Base-by-base conservation (phyloP, 2,888 invertebrate species). In the Dichetophora obliterata region DNA sequence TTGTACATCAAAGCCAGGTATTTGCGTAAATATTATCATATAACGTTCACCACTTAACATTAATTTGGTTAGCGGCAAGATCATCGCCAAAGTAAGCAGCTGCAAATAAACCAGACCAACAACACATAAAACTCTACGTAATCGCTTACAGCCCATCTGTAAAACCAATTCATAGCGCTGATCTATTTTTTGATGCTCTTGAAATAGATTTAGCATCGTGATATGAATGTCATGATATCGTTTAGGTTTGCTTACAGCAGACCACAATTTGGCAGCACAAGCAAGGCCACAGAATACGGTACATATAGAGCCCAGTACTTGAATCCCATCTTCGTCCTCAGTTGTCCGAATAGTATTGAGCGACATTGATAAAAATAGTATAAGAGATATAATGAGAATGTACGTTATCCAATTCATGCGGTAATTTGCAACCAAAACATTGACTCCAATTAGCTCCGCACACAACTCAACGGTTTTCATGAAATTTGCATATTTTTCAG, bases 271-370 rank as follows among this genome's bases (percentile, higher is more conserved):
- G 0, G 79, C 24, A 3, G 78, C 43, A 3, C 80, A 80, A 77
- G 78, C 76, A n/a, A 78, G 37, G 8, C 70, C 77, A 19, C 75
- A 72, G 1, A 80, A 79, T 0, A 79, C 37, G 75, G 80, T 77
- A 24, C 80, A 80, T 14, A 78, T 78, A 2, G 78, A 54, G 48
- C 79, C 77, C 57, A 81, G n/a, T 0, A 78, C 5, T 0, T 71
- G 59, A 14, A 52, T 63, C 66, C 75, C 75, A 22, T 75, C 54
- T 24, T 80, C 79, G 0, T 65, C 34, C 6, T 77, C 8, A 37
- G 74, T 75, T 9, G 76, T 3, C 6, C 61, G 59, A 2, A 79
- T 75, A 1, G 79, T 81, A 59, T 77, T 79, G 0, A 48, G 19
- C 2, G 80, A 69, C 57, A 76, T 78, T 57, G 75, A 31, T 9